These are phyloP conservation scores for Xestoiulus laeticollis DNA, from an alignment of 2,888 invertebrate species.

Conservation along the genomic window DNA sequence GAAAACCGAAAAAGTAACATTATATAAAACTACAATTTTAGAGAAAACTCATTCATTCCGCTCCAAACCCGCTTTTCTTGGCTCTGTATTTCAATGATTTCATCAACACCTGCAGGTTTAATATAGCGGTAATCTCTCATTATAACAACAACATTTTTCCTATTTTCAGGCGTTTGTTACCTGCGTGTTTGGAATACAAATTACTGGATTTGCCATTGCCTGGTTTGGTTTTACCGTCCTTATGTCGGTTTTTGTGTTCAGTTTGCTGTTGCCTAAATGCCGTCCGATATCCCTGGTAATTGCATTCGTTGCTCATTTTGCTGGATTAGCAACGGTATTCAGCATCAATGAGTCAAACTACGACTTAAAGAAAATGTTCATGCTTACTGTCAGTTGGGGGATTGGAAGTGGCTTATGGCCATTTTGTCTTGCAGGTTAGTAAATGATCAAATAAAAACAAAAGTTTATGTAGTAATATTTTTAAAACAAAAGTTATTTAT, in stretches of 20 bases:
- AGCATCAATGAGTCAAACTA: not conserved
- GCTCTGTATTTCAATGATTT: not conserved
- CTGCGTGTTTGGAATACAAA: constrained; percentile 50
- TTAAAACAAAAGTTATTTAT: no score
- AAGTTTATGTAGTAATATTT: no score
- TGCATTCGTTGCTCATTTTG: constrained; percentile 52
- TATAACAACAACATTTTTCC: not conserved
- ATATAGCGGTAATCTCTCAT: not conserved
- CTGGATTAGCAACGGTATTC: constrained; percentile 15
- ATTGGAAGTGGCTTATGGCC: constrained; percentile 50
- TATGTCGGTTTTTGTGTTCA: constrained; percentile 34
- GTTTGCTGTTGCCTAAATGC: not conserved
- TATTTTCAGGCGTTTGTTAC: constrained; percentile 47
- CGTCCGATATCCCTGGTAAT: constrained; percentile 55
- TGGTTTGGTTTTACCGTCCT: constrained; percentile 50
- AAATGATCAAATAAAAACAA: no score
- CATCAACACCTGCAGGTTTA: not conserved
- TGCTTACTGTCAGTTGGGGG: constrained; percentile 45
- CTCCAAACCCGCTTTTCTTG: not conserved
- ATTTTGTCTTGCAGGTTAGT: constrained; percentile 44
- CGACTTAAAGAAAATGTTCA: constrained; percentile 28
- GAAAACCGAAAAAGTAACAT: not conserved
- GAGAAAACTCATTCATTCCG: not conserved
- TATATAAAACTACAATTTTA: not conserved
- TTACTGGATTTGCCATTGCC: constrained; percentile 50